Percentiles rank a stretch among this genome's conserved stretches.
phyloP scores from a whole-genome alignment of 2,888 invertebrate species.

The Trimorus sp. region DNA sequence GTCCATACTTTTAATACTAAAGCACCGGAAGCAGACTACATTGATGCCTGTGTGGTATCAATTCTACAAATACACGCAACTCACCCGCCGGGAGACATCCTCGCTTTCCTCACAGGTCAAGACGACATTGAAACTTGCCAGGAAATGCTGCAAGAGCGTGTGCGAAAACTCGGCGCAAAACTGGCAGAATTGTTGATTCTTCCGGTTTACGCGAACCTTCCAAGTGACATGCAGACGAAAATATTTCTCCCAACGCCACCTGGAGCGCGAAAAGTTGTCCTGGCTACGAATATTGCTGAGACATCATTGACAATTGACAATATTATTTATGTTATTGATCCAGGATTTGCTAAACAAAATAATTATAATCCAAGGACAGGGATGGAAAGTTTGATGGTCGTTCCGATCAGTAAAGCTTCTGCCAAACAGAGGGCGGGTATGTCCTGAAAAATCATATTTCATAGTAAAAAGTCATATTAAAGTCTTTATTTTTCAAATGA shows the following conservation, averaged over 20 bases:
- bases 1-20: constrained; percentile 99
- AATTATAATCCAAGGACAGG: constrained; percentile 99
- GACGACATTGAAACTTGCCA: constrained; percentile 96
- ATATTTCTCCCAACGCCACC: constrained; percentile 99
- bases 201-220: constrained; percentile 99
- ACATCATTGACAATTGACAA: constrained; percentile 99
- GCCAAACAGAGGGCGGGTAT: constrained; percentile 94
- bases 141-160: constrained; percentile 94
- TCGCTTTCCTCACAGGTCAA: constrained; percentile 96
- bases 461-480: too few species aligned
- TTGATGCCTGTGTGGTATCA: constrained; percentile 98
- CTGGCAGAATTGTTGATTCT: constrained; percentile 95
- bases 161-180: constrained; percentile 95
- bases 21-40: constrained; percentile 99
- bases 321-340: constrained; percentile 99
- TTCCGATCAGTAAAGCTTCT: constrained; percentile 99
- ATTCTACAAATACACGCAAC: constrained; percentile 99
- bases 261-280: constrained; percentile 96
- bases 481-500: too few species aligned
- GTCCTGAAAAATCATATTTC: too few species aligned
- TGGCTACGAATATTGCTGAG: constrained; percentile 99
- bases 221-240: constrained; percentile 99
- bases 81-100: constrained; percentile 96
- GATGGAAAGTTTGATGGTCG: constrained; percentile 99
- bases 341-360: constrained; percentile 99